phyloP scores from a whole-genome alignment of 2,797 vertebrate species.

The Cyprinodon diabolis region DNA sequence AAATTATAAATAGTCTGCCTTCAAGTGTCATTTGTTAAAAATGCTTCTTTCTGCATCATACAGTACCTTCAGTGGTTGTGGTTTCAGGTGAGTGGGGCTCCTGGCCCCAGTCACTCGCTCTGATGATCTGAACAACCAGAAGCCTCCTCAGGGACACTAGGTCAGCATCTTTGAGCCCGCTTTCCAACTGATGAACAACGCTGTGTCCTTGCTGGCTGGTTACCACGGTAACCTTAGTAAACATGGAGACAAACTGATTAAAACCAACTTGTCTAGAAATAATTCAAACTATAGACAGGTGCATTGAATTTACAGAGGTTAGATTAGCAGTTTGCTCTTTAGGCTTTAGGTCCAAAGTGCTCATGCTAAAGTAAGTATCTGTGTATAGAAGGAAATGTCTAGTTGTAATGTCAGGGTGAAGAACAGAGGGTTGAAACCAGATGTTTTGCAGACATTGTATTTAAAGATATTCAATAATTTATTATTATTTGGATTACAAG shows the following conservation, averaged over 20 bases:
- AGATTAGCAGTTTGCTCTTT: no score
- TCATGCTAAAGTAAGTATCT: no score
- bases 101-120: constrained; percentile 57
- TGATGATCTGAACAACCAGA: constrained; percentile 83
- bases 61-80: constrained; percentile 77
- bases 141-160: constrained; percentile 83
- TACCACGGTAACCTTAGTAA: constrained; percentile 87
- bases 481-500: no score
- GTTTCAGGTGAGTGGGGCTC: constrained; percentile 54
- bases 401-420: no score
- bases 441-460: no score
- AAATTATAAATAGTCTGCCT: not conserved
- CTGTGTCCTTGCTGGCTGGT: constrained; percentile 82
- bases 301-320: not conserved
- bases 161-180: constrained; percentile 83
- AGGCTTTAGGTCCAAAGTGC: no score
- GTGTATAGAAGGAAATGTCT: no score
- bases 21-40: not conserved
- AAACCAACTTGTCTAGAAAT: constrained; percentile 5
- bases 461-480: no score
- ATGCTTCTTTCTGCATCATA: not conserved
- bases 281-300: not conserved
- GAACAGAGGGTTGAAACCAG: no score
- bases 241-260: not conserved
- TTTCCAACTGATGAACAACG: constrained; percentile 82